phyloP scores from a whole-genome alignment of 2,888 invertebrate genomes.

The Heteromurus nitidus region DNA sequence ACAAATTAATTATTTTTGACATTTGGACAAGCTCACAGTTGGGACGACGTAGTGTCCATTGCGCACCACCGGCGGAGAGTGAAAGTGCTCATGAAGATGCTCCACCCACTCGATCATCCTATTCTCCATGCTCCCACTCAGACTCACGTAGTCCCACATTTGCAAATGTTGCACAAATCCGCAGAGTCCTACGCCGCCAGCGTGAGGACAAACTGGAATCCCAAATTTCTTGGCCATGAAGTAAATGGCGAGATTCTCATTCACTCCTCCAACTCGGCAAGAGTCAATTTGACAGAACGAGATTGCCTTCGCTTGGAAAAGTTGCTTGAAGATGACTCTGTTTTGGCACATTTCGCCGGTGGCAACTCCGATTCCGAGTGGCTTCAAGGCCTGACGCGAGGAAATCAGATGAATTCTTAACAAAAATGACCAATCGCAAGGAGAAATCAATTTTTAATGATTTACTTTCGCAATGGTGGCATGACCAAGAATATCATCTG shows the following conservation, averaged over 20 bases:
- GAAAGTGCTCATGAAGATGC: slow-evolving; percentile 93
- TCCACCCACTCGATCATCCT: slow-evolving; percentile 91
- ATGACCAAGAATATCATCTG: slow-evolving; percentile 93
- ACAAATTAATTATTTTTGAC: neutral
- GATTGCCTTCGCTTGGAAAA: slow-evolving; percentile 86
- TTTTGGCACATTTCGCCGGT: slow-evolving; percentile 95
- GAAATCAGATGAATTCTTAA: too few relatives aligned
- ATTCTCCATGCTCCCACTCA: slow-evolving; percentile 83
- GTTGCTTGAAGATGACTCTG: slow-evolving; percentile 93
- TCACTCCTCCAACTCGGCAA: slow-evolving; percentile 90
- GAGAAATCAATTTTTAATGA: too few relatives aligned
- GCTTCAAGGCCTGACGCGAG: slow-evolving; percentile 79
- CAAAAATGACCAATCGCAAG: too few relatives aligned
- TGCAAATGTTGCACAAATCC: slow-evolving; percentile 96
- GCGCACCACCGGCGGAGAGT: slow-evolving; percentile 82
- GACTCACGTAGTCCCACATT: slow-evolving; percentile 86
- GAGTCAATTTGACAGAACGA: slow-evolving; percentile 94
- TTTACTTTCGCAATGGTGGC: slow-evolving; percentile 85
- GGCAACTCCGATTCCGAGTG: slow-evolving; percentile 88
- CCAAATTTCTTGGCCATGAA: slow-evolving; percentile 91
- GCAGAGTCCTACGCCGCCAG: slow-evolving; percentile 94
- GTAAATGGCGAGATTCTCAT: slow-evolving; percentile 86
- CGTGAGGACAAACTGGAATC: slow-evolving; percentile 94
- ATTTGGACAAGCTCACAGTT: neutral
- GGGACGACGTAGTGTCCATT: slow-evolving; percentile 81